phyloP scores from a whole-genome alignment of 2,888 invertebrate species.

The Pachycephus smyrnensis region DNA sequence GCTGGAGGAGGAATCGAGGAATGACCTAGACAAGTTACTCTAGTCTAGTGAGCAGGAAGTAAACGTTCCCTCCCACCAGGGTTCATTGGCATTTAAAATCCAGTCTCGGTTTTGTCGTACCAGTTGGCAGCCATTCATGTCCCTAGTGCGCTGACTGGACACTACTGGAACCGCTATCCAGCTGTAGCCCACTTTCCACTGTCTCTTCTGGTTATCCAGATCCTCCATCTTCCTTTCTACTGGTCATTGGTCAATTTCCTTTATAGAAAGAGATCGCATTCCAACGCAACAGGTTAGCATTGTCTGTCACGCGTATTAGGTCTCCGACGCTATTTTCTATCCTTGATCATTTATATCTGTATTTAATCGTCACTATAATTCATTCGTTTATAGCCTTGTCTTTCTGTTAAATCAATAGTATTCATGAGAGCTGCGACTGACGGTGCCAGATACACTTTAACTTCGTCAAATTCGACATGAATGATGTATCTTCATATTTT shows the following conservation, averaged over 20 bases:
- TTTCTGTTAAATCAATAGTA: not conserved
- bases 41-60: not conserved
- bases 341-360: not conserved
- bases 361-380: not conserved
- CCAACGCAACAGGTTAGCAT: slow-evolving; percentile 18
- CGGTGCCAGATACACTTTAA: not conserved
- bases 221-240: not conserved
- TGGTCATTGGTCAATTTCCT: not conserved
- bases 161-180: not conserved
- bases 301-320: not conserved
- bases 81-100: slow-evolving; percentile 23
- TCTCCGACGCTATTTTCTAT: too few species aligned
- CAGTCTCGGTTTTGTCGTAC: slow-evolving; percentile 17
- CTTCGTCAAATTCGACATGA: not conserved
- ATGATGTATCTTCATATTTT: not conserved
- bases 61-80: not conserved
- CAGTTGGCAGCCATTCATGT: slow-evolving; percentile 18
- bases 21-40: too few species aligned
- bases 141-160: not conserved
- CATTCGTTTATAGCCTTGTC: not conserved
- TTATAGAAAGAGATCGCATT: slow-evolving; percentile 13
- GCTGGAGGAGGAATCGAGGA: too few species aligned
- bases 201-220: not conserved
- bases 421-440: not conserved
- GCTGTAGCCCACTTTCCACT: slow-evolving; percentile 7